Base-by-base conservation (phyloP, 2,113 vertebrate genomes). In the Amphilophus citrinellus region DNA sequence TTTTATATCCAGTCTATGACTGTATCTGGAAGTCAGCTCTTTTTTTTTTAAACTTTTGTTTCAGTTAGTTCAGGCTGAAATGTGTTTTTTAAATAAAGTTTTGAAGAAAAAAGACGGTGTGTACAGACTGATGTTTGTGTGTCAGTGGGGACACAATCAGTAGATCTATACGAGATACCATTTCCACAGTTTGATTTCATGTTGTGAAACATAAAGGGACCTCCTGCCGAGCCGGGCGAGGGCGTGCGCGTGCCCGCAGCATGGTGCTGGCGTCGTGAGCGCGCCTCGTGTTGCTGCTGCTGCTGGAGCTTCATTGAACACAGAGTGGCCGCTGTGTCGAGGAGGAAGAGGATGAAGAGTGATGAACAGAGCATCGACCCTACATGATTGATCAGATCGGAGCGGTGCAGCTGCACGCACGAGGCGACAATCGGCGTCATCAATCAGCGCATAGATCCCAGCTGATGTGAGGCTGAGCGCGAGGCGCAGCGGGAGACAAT, bases 311-410 rank as follows among this genome's bases (percentile, higher is more conserved):
- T 27, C 57, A 53, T 42, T 24, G 37, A 61, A 20, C 58, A 56
- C 30, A 66, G 30, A 42, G 37, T 3, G 18, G 82, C 65, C 11
- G 63, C 71, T 56, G 82, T 14, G 56, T 61, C 50, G 57, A 84
- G 32, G 68, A 84, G 22, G 81, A 80, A 20, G 87, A 85, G 22
- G 88, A 88, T 27, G 88, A 87, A 73, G 87, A 79, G 62, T 27
- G 3, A 42, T 10, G 75, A 86, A 77, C 84, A 61, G 7, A 32
- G 14, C 66, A 85, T 68, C 84, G 86, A 89, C 35, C 79, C 44
- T 78, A 53, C 79, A 39, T 86, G 88, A 89, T 76, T 62, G 82
- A 85, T 86, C 32, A 22, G 73, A 81, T 82, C 71, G 3, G 44
- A 47, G 44, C 13, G 44, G 44, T 5, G 22, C 18, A 56, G 15